Evolutionary conservation across 2,797 vertebrate species (phyloP), one percentile per base, ranked within the genome.

Genomic region (Tarsius wallacei): DNA sequence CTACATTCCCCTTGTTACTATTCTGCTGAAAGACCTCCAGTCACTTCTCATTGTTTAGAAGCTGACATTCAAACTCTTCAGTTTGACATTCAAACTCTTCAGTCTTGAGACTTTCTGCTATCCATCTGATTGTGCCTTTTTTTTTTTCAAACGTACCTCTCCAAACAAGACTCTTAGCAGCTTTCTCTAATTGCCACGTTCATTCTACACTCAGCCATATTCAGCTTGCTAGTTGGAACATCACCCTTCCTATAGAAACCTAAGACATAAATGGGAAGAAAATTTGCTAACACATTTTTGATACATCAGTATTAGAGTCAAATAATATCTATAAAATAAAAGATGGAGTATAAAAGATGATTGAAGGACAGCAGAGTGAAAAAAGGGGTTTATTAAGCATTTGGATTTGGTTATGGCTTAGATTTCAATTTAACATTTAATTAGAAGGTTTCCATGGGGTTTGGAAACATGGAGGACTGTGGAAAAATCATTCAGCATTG

Each of bases 351-450:
- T 57, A 88, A 89, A 95, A 88, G 76, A 91, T 95, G 51, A 96
- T 33, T 71, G 61, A 96, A 96, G 90, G 68, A 80, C 74, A 94
- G 76, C 78, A 70, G 8, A 21, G 28, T 84, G 49, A 78, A 89
- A 59, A 93, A 97, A 95, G n/a, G 85, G 73, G 63, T 98, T 98
- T 96, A 97, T 97, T 89, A 95, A 89, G 96, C 85, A 90, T 31
- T 96, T 80, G 80, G 84, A 87, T 95, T 81, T 97, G 68, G 55
- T 97, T 94, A 95, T 80, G 86, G 96, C 96, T 97, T 87, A 68
- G 94, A 71, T 84, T 95, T 81, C 47, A 91, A 2, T 81, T 95
- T 87, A 97, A 87, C 84, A 42, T 42, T 42, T 42, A 97, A 87
- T 92, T 97, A 95, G 87, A 77, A 81, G 6, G 31, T 66, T 90